Evolutionary conservation across 2,888 invertebrate genomes (phyloP).

Genomic region (Brachyopa scutellaris): DNA sequence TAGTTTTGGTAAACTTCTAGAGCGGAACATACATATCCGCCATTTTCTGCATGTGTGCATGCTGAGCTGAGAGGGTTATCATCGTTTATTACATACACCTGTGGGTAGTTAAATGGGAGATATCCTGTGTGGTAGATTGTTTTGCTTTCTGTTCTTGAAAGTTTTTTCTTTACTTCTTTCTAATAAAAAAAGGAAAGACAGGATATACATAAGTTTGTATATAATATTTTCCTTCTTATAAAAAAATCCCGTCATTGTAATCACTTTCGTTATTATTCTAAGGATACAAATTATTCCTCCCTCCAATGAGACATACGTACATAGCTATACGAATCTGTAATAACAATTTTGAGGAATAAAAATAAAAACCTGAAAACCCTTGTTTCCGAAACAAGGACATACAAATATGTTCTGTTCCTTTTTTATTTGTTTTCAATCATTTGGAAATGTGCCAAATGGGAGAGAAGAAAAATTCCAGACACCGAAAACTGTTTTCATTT

Average conservation of each 20-base stretch:
- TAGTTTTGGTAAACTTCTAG: conserved; percentile 54
- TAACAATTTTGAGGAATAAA: conserved; percentile 20
- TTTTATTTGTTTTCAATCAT: conserved; percentile 70
- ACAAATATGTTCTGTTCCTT: conserved; percentile 48
- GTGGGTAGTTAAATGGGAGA: conserved; percentile 29
- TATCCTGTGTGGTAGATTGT: conserved; percentile 21
- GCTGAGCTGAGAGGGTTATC: conserved; percentile 12
- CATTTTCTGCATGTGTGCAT: conserved; percentile 2
- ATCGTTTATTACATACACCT: conserved; percentile 30
- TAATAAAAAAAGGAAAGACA: not conserved
- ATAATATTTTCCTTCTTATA: not conserved
- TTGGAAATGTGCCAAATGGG: conserved; percentile 61
- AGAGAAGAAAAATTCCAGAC: conserved; percentile 43
- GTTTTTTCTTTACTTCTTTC: conserved; percentile 8
- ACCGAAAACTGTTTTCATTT: conserved; percentile 2
- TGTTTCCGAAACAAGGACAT: conserved; percentile 29
- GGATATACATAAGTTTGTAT: not conserved
- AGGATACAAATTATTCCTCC: no score
- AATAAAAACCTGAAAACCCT: not conserved
- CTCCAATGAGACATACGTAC: conserved; percentile 1
- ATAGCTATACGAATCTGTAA: conserved; percentile 30
- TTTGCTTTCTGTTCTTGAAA: conserved; percentile 1
- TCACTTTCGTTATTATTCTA: conserved; percentile 40
- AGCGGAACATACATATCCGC: conserved; percentile 53
- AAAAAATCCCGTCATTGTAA: conserved; percentile 22